A percentile compares a stretch with the other conserved stretches of the same genome.
Conservation (phyloP, 1,140 invertebrate species). For the Zophobas morio region DNA sequence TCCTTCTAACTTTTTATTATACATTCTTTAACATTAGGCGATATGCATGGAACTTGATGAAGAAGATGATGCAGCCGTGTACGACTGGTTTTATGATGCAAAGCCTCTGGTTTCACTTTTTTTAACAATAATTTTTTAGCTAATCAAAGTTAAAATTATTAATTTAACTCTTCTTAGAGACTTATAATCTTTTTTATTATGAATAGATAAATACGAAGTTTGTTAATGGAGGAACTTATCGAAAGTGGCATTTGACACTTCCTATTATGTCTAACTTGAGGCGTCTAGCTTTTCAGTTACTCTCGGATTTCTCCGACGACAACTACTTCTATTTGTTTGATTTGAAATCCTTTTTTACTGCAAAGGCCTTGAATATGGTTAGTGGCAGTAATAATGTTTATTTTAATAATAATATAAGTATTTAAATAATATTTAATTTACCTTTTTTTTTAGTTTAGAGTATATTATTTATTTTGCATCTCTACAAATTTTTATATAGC, state of each 20-base stretch:
- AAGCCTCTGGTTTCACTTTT: constrained; percentile 95
- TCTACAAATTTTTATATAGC: no score
- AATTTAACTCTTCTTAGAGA: no score
- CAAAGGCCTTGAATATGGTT: constrained; percentile 99
- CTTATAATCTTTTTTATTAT: no score
- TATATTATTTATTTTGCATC: no score
- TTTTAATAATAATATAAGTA: no score
- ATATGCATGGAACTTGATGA: constrained; percentile 98
- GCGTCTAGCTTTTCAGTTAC: constrained; percentile 95
- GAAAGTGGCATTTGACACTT: constrained; percentile 94
- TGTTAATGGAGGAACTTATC: constrained; percentile 98
- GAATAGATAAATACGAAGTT: constrained; percentile 92
- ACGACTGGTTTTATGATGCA: constrained; percentile 99
- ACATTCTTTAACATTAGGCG: no score
- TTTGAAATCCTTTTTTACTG: constrained; percentile 99
- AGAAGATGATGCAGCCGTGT: constrained; percentile 94
- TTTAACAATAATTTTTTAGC: no score
- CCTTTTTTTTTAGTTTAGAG: no score
- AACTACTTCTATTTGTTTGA: constrained; percentile 99
- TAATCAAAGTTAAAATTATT: no score
- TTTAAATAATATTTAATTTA: no score
- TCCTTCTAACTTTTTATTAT: no score
- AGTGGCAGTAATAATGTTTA: no score
- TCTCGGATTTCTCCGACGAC: constrained; percentile 98
- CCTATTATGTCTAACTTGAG: constrained; percentile 99